Percentiles rank a stretch among this genome's conserved stretches.
Evolutionary conservation across 2,797 vertebrate species (phyloP).

Genomic region (Enoplosus armatus): DNA sequence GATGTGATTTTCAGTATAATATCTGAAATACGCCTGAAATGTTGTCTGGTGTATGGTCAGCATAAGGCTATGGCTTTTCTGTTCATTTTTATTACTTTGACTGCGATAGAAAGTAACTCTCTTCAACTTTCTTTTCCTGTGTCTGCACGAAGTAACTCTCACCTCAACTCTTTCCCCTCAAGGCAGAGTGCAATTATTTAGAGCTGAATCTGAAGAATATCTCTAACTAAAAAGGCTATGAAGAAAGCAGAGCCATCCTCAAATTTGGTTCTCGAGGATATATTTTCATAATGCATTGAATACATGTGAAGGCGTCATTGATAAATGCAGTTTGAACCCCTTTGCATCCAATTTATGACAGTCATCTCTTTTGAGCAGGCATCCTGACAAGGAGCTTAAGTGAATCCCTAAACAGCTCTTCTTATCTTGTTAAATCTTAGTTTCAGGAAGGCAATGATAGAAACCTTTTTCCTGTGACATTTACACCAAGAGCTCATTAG

Average conservation of each 20-base stretch:
- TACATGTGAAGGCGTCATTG: slow-evolving; percentile 47
- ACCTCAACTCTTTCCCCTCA: slow-evolving; percentile 13
- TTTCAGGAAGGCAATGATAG: slow-evolving; percentile 23
- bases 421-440: slow-evolving; percentile 30
- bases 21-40: background rate
- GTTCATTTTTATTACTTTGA: background rate
- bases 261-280: slow-evolving; percentile 48
- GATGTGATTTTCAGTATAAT: background rate
- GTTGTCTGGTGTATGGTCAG: background rate
- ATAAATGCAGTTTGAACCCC: slow-evolving; percentile 54
- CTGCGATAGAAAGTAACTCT: slow-evolving; percentile 2
- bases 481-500: slow-evolving; percentile 41
- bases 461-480: slow-evolving; percentile 35
- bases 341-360: slow-evolving; percentile 54
- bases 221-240: slow-evolving; percentile 36
- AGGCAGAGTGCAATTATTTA: slow-evolving; percentile 46
- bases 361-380: slow-evolving; percentile 27
- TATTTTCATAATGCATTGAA: slow-evolving; percentile 60
- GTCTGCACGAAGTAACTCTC: slow-evolving; percentile 14
- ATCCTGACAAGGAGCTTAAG: slow-evolving; percentile 37
- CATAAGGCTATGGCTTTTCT: background rate
- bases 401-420: slow-evolving; percentile 42
- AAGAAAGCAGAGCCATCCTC: slow-evolving; percentile 51
- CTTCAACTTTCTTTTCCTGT: slow-evolving; percentile 31
- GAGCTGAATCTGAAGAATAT: slow-evolving; percentile 46